Evolutionary conservation across 2,797 vertebrate genomes (phyloP), one percentile per base, ranked within the genome.

Genomic region (Protonibea diacanthus): DNA sequence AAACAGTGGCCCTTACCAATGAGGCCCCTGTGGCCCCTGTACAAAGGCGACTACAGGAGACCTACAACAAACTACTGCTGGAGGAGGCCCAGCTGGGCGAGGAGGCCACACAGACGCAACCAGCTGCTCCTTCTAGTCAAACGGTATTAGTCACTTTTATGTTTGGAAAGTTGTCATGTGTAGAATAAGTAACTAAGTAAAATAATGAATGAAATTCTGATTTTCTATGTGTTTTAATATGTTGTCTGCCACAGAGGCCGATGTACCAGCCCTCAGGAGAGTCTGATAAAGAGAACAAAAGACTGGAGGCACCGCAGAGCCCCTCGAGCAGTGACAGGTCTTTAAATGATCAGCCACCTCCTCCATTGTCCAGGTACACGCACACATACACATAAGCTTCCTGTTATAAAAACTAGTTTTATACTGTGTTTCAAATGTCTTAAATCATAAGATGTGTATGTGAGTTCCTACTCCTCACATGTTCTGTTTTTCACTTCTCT

Each of bases 241-340:
- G 6, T 83, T 7, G 82, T 80, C 45, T 75, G 29, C 83, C 95
- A 94, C 87, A 94, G 81, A 96, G 91, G 84, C 96, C 96, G 38
- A 93, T 95, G 78, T 99, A 98, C 92, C 98, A 99, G 5, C 98
- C 98, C 1, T 99, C 98, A 72, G 98, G 98, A 80, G 98, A 99
- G 91, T 99, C 98, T 0, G 98, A 99, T 91, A 99, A 99, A 91
- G 98, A 99, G 87, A 99, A 99, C 92, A 98, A 96, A 87, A 95
- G 92, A 82, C 95, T 97, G 3, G 97, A 97, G 67, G 95, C 96
- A 71, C 95, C 96, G 42, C 96, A 95, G 4, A 99, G 97, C 73
- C 96, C 97, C 44, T 99, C 98, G 2, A 99, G 97, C 91, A 99
- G 97, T 55, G 98, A 99, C 79, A 91, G 96, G 91, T 99, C 97